A percentile compares a stretch with the other conserved stretches of the same genome.
Evolutionary conservation across 2,113 vertebrate species (phyloP).

Genomic region (Scortum barcoo): DNA sequence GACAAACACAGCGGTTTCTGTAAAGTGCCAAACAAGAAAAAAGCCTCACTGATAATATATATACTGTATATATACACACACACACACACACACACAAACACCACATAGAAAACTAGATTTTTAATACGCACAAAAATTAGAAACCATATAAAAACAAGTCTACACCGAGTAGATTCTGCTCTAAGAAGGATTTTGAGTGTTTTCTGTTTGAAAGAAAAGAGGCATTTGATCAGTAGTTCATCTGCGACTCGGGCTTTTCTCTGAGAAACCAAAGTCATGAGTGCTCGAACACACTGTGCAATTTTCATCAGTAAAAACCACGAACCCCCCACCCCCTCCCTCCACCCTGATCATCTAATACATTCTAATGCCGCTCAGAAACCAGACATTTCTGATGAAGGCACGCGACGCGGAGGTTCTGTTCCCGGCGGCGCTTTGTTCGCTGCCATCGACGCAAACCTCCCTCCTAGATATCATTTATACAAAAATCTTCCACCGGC

Average conservation of each 20-base stretch:
- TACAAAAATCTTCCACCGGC: slow-evolving; percentile 33
- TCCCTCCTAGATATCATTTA: slow-evolving; percentile 26
- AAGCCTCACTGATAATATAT: slow-evolving; percentile 55
- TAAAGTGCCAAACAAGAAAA: slow-evolving; percentile 83
- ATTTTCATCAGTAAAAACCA: slow-evolving; percentile 41
- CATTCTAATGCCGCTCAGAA: slow-evolving; percentile 71
- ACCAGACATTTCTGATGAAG: slow-evolving; percentile 57
- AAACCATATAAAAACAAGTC: slow-evolving; percentile 59
- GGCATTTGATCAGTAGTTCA: slow-evolving; percentile 77
- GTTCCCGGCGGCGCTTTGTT: neutral
- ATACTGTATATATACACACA: slow-evolving; percentile 5
- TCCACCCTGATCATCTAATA: slow-evolving; percentile 27
- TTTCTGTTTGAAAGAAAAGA: slow-evolving; percentile 28
- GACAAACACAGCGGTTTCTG: slow-evolving; percentile 62
- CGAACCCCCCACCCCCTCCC: neutral
- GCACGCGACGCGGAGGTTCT: slow-evolving; percentile 53
- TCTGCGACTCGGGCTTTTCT: slow-evolving; percentile 35
- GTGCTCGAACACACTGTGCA: slow-evolving; percentile 67
- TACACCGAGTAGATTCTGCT: slow-evolving; percentile 36
- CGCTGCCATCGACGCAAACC: neutral
- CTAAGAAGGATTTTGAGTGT: slow-evolving; percentile 34
- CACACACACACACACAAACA: slow-evolving; percentile 38
- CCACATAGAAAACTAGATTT: slow-evolving; percentile 70
- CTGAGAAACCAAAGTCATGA: slow-evolving; percentile 34
- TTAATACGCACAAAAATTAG: slow-evolving; percentile 47